Percentiles rank a stretch among this genome's conserved stretches.
Evolutionary conservation across 1,140 invertebrate species (phyloP).

Genomic region (Akabosia matsudoensis): DNA sequence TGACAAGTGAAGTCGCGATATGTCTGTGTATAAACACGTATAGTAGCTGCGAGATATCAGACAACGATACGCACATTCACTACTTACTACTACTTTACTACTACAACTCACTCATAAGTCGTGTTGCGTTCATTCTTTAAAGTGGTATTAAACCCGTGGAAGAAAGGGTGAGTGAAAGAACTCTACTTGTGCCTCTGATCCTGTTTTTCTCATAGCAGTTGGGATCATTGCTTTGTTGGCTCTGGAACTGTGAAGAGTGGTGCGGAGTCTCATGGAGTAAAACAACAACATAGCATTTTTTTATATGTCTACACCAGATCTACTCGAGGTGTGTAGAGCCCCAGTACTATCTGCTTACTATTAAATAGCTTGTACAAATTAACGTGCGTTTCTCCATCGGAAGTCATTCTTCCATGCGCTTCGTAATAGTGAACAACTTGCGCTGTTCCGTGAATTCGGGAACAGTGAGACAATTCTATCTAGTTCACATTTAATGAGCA

Average conservation of each 20-base stretch:
- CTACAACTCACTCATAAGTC: not conserved
- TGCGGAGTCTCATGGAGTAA: slow-evolving; percentile 3
- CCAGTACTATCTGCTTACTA: not conserved
- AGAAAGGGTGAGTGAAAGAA: not conserved
- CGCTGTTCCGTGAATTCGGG: not conserved
- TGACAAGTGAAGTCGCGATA: slow-evolving; percentile 12
- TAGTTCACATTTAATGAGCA: too few species aligned
- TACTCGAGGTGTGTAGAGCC: not conserved
- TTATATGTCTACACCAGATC: not conserved
- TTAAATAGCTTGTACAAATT: not conserved
- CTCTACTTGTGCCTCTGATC: not conserved
- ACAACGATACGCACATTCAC: slow-evolving; percentile 13
- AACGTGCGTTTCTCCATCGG: not conserved
- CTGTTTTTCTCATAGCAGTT: too few species aligned
- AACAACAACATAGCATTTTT: not conserved
- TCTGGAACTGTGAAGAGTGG: not conserved
- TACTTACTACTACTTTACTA: slow-evolving; percentile 6
- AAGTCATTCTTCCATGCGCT: slow-evolving; percentile 23
- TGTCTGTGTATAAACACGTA: not conserved
- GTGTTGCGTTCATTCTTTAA: not conserved
- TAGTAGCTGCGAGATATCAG: not conserved
- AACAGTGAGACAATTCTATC: not conserved
- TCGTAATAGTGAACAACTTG: slow-evolving; percentile 15
- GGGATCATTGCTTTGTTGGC: not conserved
- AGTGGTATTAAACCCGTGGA: slow-evolving; percentile 5